Evolutionary conservation across 2,888 invertebrate genomes (phyloP).

Genomic region (Rhagonycha lutea): DNA sequence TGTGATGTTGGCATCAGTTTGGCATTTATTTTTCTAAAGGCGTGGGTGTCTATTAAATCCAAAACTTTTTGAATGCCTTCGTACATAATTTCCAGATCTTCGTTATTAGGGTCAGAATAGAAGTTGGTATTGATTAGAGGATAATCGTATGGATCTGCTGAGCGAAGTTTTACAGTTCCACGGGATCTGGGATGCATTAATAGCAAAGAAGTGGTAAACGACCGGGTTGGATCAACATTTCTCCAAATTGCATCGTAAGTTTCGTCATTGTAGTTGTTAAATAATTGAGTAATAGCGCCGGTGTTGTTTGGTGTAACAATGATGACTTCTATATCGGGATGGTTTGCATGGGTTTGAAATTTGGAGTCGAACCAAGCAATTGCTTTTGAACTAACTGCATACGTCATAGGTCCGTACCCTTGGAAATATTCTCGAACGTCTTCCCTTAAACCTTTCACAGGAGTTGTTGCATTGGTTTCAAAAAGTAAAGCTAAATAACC

Average conservation of each 20-base stretch:
- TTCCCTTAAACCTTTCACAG: background rate
- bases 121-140: conserved; percentile 41
- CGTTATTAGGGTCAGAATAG: conserved; percentile 54
- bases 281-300: background rate
- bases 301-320: conserved; percentile 15
- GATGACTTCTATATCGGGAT: conserved; percentile 30
- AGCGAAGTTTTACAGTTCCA: conserved; percentile 39
- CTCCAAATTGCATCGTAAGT: conserved; percentile 8
- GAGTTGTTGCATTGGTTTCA: conserved; percentile 29
- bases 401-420: conserved; percentile 34
- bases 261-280: conserved; percentile 8
- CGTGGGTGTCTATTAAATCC: conserved; percentile 53
- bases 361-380: conserved; percentile 26
- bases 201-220: conserved; percentile 28
- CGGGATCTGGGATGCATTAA: conserved; percentile 41
- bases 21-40: conserved; percentile 64
- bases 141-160: conserved; percentile 40
- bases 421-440: conserved; percentile 31
- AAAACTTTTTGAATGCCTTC: conserved; percentile 58
- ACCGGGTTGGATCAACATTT: conserved; percentile 21
- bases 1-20: conserved; percentile 58
- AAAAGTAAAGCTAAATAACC: conserved; percentile 72
- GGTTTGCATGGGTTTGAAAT: conserved; percentile 9
- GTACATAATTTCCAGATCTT: conserved; percentile 67
- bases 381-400: conserved; percentile 36